These are phyloP conservation scores for Lomographa bimaculata DNA, from an alignment of 2,888 invertebrate genomes.

Conservation along the genomic window DNA sequence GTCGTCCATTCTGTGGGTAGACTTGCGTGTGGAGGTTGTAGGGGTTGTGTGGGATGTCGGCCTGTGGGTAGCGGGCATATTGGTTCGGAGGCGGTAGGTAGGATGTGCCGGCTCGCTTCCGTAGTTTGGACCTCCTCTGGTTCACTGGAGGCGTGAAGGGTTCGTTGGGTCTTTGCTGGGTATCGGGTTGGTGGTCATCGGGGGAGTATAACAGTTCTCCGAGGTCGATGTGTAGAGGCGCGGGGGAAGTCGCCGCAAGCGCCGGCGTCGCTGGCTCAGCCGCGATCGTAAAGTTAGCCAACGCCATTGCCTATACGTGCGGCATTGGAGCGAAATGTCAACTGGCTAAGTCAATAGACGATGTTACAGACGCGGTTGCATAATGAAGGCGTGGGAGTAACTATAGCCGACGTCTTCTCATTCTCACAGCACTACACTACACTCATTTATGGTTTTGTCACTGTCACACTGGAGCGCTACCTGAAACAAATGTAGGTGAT, in stretches of 20 bases:
- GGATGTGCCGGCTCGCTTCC: constrained; percentile 74
- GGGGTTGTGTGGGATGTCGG: constrained; percentile 65
- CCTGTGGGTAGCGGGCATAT: constrained; percentile 67
- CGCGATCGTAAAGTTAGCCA: constrained; percentile 72
- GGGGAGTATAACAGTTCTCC: constrained; percentile 75
- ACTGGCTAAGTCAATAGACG: constrained; percentile 56
- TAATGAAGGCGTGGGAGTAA: constrained; percentile 57
- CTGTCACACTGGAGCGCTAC: constrained; percentile 45
- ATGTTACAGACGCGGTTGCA: constrained; percentile 61
- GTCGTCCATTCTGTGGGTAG: constrained; percentile 68
- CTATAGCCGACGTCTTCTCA: constrained; percentile 56
- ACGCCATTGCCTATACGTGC: constrained; percentile 70
- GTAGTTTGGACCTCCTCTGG: constrained; percentile 63
- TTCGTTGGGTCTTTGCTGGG: constrained; percentile 48
- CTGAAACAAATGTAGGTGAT: constrained; percentile 60
- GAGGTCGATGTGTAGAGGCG: constrained; percentile 60
- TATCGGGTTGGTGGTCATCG: constrained; percentile 59
- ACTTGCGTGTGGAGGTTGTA: constrained; percentile 67
- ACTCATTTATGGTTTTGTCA: constrained; percentile 38
- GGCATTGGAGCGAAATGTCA: constrained; percentile 69
- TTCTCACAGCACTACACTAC: constrained; percentile 58
- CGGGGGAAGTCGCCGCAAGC: constrained; percentile 55
- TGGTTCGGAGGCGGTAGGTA: constrained; percentile 75
- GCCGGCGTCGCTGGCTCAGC: constrained; percentile 63
- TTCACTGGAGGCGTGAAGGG: constrained; percentile 61